Evolutionary conservation across 2,888 invertebrate species (phyloP), one percentile per base, ranked within the genome.

Genomic region (Tenthredo scrophulariae): DNA sequence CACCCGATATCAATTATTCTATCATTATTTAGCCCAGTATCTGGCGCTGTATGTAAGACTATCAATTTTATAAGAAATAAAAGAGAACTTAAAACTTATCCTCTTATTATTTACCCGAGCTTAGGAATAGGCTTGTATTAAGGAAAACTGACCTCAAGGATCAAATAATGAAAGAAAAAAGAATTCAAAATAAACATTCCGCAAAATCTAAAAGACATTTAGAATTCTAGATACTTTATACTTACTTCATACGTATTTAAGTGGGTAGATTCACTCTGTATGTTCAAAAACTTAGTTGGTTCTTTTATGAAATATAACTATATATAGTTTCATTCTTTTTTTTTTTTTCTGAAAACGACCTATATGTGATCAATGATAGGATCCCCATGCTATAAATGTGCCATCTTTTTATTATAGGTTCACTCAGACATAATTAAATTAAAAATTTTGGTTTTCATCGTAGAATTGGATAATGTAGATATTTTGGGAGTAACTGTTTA

Each of bases 21-120:
- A 40, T 54, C 9, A 62, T 26, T 2, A n/a, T 40, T 26, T 58
- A 62, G 75, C 50, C 13, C 54, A 22, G 58, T 37, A 62, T 22
- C 62, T 62, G 58, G 37, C 58, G 10, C 50, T 80, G 26, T 77
- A 54, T 80, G 62, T 33, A 62, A 62, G 58, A 62, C n/a, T 58
- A 40, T 62, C 22, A 40, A 62, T 80, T 80, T 80, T 80, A 15
- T 80, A 62, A 80, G 40, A 62, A 80, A 62, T 80, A 22, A 62
- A 62, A 80, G 22, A 3, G n/a, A 80, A 67, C 26, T 18, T 5
- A 5, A 33, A 67, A 33, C 18, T 67, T 5, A 67, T 67, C 4
- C 65, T 65, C 13, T 33, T 18, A 67, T 67, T 67, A 29, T 67
- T 62, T 62, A 13, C 13, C 62, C 62, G 4, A 62, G 2, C 13